Conservation (phyloP, 2,113 vertebrate species). For the Entomyzon cyanotis region DNA sequence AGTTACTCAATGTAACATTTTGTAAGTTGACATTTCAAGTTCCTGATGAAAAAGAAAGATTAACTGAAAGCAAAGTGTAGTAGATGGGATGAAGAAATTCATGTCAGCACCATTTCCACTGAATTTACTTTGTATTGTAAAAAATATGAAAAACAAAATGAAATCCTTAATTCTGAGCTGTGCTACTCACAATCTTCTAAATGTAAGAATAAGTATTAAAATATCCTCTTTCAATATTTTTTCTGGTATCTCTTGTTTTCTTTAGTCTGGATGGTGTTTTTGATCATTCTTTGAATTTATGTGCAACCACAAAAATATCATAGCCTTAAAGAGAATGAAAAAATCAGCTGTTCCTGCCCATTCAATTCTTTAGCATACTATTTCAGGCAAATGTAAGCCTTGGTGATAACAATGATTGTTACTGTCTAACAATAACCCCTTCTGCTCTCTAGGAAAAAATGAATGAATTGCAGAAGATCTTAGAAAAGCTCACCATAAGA, state of each 20-base stretch:
- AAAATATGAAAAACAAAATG: not conserved
- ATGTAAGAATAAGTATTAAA: not conserved
- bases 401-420: not conserved
- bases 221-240: not conserved
- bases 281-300: not conserved
- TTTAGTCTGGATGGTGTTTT: not conserved
- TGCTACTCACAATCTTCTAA: not conserved
- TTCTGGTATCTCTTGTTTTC: not conserved
- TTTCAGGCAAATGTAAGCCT: not conserved
- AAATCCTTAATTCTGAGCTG: not conserved
- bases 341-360: not conserved
- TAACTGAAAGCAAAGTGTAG: not conserved
- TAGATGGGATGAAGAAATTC: not conserved
- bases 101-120: not conserved
- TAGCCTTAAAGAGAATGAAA: not conserved
- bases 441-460: not conserved
- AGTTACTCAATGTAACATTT: not conserved
- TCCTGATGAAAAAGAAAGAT: not conserved
- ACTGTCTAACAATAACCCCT: not conserved
- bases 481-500: not conserved
- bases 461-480: not conserved
- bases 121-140: not conserved
- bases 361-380: not conserved
- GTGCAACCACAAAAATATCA: not conserved
- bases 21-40: not conserved